Evolutionary conservation across 2,113 vertebrate genomes (phyloP), one percentile per base, ranked within the genome.

Genomic region (Machaerirhynchus nigripectus): DNA sequence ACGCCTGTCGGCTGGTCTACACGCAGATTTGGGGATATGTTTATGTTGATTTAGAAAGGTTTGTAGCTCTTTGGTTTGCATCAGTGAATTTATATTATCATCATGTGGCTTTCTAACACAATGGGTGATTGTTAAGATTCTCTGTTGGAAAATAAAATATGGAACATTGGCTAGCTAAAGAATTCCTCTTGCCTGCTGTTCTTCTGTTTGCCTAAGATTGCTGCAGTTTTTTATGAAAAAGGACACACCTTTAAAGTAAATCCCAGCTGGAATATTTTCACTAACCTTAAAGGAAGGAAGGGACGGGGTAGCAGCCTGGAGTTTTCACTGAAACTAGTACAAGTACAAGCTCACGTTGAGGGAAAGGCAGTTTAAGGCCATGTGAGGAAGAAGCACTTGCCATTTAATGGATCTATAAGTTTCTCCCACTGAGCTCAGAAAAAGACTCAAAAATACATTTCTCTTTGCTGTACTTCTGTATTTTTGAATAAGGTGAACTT

Each of bases 61-160:
- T 84, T 95, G 93, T 82, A 96, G 89, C 57, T 89, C 86, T 96
- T 84, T 52, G 53, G 69, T 80, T 97, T 95, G 80, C 95, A 95
- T 96, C 91, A 96, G 93, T 91, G 74, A 91, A 96, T 97, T 96
- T 97, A 96, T 95, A 71, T 95, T 97, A 95, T 89, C 93, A 79
- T 95, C 96, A 96, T 96, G 95, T 96, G 93, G 87, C 61, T 95
- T 92, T 97, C 77, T 39, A 96, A 81, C 96, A 2, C 96, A 1
- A 95, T 97, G 94, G 96, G 96, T 97, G 96, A 92, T 96, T 95
- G 95, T 97, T 96, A 95, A 95, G 89, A 76, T 96, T 94, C 96
- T 95, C 96, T 95, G 96, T 40, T 92, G 93, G 96, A 97, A 96
- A 97, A 96, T 92, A 97, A 95, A 95, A 91, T 94, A 64, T 24